phyloP scores from a whole-genome alignment of 2,888 invertebrate genomes.

The Notodonta dromedarius region DNA sequence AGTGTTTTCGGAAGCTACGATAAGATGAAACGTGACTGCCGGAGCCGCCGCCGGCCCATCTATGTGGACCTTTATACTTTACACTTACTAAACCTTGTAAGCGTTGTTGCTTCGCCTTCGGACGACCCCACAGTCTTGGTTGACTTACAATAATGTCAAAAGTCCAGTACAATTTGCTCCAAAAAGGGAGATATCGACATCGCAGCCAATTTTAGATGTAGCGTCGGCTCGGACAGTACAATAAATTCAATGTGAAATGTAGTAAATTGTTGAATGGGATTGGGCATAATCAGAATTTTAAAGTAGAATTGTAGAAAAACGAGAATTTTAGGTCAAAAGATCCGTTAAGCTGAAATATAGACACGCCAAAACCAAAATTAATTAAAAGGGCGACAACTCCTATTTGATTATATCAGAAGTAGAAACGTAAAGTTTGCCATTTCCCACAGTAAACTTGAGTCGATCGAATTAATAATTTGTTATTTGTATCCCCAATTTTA shows the following conservation, averaged over 20 bases:
- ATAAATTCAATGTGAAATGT: conserved; percentile 39
- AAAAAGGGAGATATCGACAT: conserved; percentile 21
- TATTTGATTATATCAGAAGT: no score
- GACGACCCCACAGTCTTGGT: conserved; percentile 6
- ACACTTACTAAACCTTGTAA: conserved; percentile 47
- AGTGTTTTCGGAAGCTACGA: conserved; percentile 74
- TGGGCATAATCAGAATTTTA: background rate
- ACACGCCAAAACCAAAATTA: no score
- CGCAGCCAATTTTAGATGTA: conserved; percentile 20
- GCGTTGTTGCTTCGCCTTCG: conserved; percentile 34
- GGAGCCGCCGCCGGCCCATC: conserved; percentile 57
- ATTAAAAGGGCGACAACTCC: no score
- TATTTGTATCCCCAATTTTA: no score
- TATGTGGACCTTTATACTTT: conserved; percentile 59
- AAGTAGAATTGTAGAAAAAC: background rate
- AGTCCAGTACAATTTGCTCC: conserved; percentile 36
- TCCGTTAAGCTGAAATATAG: no score
- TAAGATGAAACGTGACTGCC: conserved; percentile 71
- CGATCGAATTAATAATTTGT: no score
- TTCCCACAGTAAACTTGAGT: no score
- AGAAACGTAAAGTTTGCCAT: no score
- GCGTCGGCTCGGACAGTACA: conserved; percentile 23
- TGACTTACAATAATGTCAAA: conserved; percentile 34
- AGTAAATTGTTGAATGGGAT: conserved; percentile 13
- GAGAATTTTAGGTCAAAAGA: background rate